Base-by-base conservation (phyloP, 2,113 vertebrate genomes). In the Pontoporia blainvillei region DNA sequence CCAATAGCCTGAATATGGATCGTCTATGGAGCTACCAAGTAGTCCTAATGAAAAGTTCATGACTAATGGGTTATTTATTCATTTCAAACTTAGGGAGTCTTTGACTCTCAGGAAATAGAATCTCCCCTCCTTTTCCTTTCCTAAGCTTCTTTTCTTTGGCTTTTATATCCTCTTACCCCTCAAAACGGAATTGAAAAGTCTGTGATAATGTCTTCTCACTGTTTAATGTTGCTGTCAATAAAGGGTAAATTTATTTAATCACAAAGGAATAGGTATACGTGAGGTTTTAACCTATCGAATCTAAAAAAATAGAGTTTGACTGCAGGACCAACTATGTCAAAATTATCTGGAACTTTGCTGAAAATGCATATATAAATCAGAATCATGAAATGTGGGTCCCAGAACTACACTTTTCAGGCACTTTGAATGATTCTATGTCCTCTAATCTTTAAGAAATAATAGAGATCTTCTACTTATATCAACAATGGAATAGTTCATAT, bases 21-120 rank as follows among this genome's bases (percentile, higher is more conserved):
- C 64, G 14, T 96, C 94, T 95, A 57, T 78, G 41, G 10, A 86
- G 5, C 39, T 85, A 87, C 75, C 84, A 92, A 81, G 23, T 59
- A 72, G 34, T 41, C 29, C 67, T 86, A 92, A 27, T 76, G 59
- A 91, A 96, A 96, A 92, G 20, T 41, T 67, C 31, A 59, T 76
- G 41, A 89, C 61, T 95, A 97, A 95, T 91, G 72, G 3, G 34
- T 95, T 85, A 89, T 86, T 89, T 87, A 85, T 89, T 91, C 81
- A 93, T 89, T 95, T 85, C 49, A 96, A 91, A 54, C 6, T 46
- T 52, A 76, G 17, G 34, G 46, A 92, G n/a, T 66, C 97, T 96
- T 94, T 3, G 1, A 81, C 11, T 29, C 25, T 31, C 29, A 92
- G 25, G 8, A 67, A 82, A 87, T 31, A 90, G 29, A 85, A 85